Conservation (phyloP, 2,797 vertebrate genomes). For the Bovichtus variegatus region DNA sequence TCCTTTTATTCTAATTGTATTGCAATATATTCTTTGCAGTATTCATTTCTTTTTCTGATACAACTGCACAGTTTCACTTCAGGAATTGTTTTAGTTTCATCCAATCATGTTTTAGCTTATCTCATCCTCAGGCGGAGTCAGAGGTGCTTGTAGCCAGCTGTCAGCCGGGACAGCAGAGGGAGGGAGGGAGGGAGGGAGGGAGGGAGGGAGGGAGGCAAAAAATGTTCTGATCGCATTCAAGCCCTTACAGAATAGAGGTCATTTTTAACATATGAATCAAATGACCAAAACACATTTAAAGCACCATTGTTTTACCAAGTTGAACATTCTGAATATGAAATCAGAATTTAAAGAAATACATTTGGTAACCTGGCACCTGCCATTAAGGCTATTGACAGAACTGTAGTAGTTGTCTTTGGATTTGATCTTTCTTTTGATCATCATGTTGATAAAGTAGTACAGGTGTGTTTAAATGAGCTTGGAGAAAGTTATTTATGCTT, state of each 20-base stretch:
- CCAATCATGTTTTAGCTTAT: conserved; percentile 43
- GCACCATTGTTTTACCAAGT: not conserved
- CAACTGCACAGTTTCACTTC: conserved; percentile 18
- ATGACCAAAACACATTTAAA: conserved; percentile 2
- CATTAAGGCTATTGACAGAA: not conserved
- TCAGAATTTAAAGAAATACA: not conserved
- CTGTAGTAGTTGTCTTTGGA: not conserved
- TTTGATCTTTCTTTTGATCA: not conserved
- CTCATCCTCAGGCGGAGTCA: conserved; percentile 71
- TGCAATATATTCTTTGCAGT: not conserved
- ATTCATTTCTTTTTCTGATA: conserved; percentile 25
- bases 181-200: too few species aligned
- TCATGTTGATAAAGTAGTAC: not conserved
- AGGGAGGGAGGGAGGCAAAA: not conserved
- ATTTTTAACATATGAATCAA: not conserved
- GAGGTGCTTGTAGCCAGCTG: conserved; percentile 83
- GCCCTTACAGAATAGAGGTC: conserved; percentile 10
- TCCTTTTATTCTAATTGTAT: conserved; percentile 6
- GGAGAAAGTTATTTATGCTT: too few species aligned
- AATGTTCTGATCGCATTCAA: conserved; percentile 27
- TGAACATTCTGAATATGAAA: not conserved
- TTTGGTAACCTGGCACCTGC: not conserved
- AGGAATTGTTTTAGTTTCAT: conserved; percentile 34
- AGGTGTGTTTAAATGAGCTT: not conserved
- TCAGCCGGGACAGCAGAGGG: conserved; percentile 72